Conservation (phyloP, 2,797 vertebrate genomes). For the Cossypha dichroa region DNA sequence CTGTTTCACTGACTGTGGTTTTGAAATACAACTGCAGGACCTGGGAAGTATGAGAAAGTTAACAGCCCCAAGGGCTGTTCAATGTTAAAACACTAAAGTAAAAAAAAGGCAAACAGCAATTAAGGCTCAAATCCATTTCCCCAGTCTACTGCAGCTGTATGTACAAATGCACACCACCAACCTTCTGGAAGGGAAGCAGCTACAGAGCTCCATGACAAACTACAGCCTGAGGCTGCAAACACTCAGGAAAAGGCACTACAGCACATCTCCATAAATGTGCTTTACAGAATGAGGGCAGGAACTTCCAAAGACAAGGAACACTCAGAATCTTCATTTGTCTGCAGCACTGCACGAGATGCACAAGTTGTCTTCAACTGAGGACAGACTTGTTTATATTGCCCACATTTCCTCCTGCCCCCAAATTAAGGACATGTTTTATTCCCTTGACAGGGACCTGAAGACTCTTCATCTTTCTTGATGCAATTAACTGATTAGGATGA, state of each 20-base stretch:
- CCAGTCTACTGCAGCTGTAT: background rate
- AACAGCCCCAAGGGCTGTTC: background rate
- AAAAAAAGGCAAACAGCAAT: background rate
- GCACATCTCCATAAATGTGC: background rate
- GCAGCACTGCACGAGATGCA: background rate
- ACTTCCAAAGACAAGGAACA: background rate
- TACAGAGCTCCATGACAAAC: background rate
- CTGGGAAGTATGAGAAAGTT: conserved; percentile 33
- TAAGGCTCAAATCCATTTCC: background rate
- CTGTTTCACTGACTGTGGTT: conserved; percentile 12
- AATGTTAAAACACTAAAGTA: background rate
- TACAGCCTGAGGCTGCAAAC: background rate
- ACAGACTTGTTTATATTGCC: background rate
- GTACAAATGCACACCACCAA: background rate
- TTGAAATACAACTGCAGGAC: conserved; percentile 66
- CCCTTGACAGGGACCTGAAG: background rate
- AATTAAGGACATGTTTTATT: background rate
- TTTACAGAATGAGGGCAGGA: background rate
- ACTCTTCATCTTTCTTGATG: background rate
- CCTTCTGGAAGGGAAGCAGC: conserved; percentile 14
- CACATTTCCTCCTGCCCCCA: background rate
- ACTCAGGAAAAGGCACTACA: background rate
- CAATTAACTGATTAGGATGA: background rate
- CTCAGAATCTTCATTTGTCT: background rate
- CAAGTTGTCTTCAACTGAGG: background rate